A percentile compares a stretch with the other conserved stretches of the same genome.
Evolutionary conservation across 2,113 vertebrate genomes (phyloP).

Genomic region (Larimichthys polyactis): DNA sequence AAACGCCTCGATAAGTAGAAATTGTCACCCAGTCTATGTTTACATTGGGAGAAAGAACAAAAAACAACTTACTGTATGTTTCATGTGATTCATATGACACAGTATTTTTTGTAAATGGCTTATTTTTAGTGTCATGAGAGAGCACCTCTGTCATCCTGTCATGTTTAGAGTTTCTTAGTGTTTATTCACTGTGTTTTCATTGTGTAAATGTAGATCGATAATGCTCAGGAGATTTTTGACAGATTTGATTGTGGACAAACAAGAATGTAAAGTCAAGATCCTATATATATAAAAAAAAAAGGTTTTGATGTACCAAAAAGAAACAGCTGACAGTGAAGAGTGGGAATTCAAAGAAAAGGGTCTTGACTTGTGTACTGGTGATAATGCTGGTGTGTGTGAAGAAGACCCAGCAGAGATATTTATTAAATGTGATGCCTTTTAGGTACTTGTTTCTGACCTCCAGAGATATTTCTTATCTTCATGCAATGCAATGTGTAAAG

Average conservation of each 20-base stretch:
- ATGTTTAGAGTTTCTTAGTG: conserved; percentile 35
- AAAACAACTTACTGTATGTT: conserved; percentile 26
- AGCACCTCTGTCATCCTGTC: conserved; percentile 34
- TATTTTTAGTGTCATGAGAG: conserved; percentile 35
- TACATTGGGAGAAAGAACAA: conserved; percentile 59
- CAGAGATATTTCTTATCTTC: neutral
- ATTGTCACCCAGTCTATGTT: conserved; percentile 72
- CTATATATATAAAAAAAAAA: conserved; percentile 12
- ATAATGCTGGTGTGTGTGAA: conserved; percentile 31
- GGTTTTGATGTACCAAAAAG: conserved; percentile 40
- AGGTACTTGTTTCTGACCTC: conserved; percentile 32
- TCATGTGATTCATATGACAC: neutral
- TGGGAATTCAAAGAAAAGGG: conserved; percentile 21
- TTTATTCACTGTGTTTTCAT: conserved; percentile 47
- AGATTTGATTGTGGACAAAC: conserved; percentile 78
- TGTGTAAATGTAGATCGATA: conserved; percentile 50
- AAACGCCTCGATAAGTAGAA: conserved; percentile 36
- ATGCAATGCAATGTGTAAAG: neutral
- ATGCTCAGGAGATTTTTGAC: conserved; percentile 76
- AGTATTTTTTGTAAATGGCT: conserved; percentile 58
- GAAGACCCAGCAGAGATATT: conserved; percentile 63
- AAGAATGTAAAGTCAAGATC: conserved; percentile 76
- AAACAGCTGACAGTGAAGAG: neutral
- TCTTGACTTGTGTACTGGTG: conserved; percentile 40
- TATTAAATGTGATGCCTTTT: conserved; percentile 75